phyloP scores from a whole-genome alignment of 2,797 vertebrate species.

The Diplodus puntazzo region DNA sequence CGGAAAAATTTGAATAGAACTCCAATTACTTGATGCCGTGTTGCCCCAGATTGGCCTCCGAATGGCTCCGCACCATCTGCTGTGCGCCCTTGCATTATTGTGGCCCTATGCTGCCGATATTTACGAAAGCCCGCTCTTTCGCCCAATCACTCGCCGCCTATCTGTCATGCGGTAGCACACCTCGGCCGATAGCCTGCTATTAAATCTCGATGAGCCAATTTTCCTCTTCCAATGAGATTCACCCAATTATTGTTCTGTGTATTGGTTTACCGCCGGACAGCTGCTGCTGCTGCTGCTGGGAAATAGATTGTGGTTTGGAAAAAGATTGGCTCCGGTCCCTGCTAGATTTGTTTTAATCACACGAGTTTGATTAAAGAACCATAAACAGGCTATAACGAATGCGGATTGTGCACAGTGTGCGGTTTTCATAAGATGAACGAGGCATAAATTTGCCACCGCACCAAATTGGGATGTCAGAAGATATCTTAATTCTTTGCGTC shows the following conservation, averaged over 20 bases:
- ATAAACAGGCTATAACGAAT: conserved; percentile 47
- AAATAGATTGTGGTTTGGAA: conserved; percentile 65
- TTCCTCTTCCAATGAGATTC: conserved; percentile 69
- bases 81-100: conserved; percentile 33
- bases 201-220: conserved; percentile 77
- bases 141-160: conserved; percentile 24
- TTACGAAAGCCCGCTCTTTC: conserved; percentile 27
- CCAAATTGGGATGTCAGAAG: neutral
- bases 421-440: conserved; percentile 19
- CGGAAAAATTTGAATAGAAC: conserved; percentile 67
- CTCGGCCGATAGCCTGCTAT: conserved; percentile 56
- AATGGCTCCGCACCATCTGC: conserved; percentile 67
- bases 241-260: conserved; percentile 71
- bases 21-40: conserved; percentile 65
- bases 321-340: conserved; percentile 55
- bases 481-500: neutral
- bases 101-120: conserved; percentile 43
- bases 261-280: conserved; percentile 73
- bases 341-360: conserved; percentile 69
- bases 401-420: conserved; percentile 1
- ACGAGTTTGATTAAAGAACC: conserved; percentile 50
- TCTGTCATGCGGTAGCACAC: conserved; percentile 48
- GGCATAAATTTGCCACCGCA: neutral
- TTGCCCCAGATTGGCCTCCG: conserved; percentile 50
- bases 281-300: conserved; percentile 71